phyloP scores from a whole-genome alignment of 2,113 vertebrate species.

The Emydura subglobosa region DNA sequence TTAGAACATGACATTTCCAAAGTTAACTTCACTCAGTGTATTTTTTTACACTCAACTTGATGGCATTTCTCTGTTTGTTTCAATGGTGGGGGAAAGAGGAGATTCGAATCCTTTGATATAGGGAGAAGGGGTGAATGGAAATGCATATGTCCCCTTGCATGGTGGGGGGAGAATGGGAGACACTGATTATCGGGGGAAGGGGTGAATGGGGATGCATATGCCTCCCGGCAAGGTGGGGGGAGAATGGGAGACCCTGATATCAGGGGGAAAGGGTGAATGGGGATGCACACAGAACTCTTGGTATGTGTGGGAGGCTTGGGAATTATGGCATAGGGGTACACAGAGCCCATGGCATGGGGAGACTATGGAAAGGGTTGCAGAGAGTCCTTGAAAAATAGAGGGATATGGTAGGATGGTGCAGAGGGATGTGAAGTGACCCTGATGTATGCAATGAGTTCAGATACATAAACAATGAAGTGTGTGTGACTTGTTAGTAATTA shows the following conservation, averaged over 20 bases:
- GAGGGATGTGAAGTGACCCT: neutral
- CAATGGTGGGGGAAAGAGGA: neutral
- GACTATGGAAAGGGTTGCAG: neutral
- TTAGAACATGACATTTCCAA: too few species aligned
- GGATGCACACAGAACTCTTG: too few species aligned
- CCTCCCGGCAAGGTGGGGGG: too few species aligned
- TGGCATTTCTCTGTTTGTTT: neutral
- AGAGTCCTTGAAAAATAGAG: neutral
- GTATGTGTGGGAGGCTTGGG: too few species aligned
- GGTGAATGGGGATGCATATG: neutral
- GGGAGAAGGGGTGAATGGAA: neutral
- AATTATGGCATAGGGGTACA: too few species aligned
- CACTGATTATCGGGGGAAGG: neutral
- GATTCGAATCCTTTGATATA: neutral
- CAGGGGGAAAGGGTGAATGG: too few species aligned
- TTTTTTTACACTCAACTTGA: neutral
- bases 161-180: too few species aligned
- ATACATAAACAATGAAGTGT: neutral
- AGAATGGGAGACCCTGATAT: too few species aligned
- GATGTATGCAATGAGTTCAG: neutral
- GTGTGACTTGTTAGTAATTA: too few species aligned
- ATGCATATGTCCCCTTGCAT: neutral
- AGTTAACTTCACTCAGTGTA: too few species aligned
- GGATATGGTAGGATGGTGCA: neutral
- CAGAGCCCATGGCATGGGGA: neutral